Evolutionary conservation across 2,888 invertebrate genomes (phyloP).

Genomic region (Carterocephalus palaemon): DNA sequence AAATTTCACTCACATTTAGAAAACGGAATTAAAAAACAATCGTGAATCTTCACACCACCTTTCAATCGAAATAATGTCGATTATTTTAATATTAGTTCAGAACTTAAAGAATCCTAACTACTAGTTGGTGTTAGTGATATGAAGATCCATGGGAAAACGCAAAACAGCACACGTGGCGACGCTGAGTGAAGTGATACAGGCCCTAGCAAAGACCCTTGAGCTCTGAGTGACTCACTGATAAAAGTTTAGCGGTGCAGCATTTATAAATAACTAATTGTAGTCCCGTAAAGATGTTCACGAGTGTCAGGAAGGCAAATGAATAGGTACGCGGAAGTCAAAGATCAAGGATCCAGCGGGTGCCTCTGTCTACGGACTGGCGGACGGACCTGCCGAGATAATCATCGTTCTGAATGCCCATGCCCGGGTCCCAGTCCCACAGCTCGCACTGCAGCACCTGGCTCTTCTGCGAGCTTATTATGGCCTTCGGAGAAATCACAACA

Average conservation of each 20-base stretch:
- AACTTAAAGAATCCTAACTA: neutral
- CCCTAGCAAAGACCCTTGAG: constrained; percentile 17
- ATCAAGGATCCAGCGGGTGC: constrained; percentile 28
- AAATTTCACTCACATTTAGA: too few species aligned
- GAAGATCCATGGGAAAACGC: constrained; percentile 23
- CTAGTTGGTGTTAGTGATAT: constrained; percentile 25
- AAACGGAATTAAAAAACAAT: constrained; percentile 37
- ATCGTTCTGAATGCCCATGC: constrained; percentile 87
- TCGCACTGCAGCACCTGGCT: constrained; percentile 86
- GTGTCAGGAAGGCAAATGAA: too few species aligned
- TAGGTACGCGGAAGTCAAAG: too few species aligned
- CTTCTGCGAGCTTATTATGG: constrained; percentile 85
- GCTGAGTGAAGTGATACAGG: constrained; percentile 8
- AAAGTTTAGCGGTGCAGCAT: too few species aligned
- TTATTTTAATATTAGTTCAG: too few species aligned
- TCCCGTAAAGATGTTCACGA: too few species aligned
- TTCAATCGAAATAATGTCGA: constrained; percentile 8
- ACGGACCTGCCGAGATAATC: constrained; percentile 92
- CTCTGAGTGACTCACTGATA: too few species aligned
- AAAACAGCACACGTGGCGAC: constrained; percentile 14
- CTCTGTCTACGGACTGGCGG: constrained; percentile 45
- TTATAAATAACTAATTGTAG: too few species aligned
- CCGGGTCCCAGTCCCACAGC: constrained; percentile 91
- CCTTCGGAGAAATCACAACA: constrained; percentile 79
- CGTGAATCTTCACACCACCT: constrained; percentile 48